phyloP scores from a whole-genome alignment of 2,888 invertebrate genomes.

The Encarsia formosa region DNA sequence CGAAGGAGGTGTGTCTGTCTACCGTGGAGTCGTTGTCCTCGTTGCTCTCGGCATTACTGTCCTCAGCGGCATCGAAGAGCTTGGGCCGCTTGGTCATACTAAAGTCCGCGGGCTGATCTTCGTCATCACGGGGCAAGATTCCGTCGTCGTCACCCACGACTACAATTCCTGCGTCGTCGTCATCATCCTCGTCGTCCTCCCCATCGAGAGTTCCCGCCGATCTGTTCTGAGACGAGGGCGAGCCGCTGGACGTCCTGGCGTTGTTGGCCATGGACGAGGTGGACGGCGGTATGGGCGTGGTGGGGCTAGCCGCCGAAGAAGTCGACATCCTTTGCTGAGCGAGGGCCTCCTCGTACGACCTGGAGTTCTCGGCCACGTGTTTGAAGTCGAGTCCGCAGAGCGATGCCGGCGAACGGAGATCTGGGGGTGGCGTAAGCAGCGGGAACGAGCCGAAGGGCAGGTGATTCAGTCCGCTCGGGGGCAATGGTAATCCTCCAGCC shows the following conservation, averaged over 20 bases:
- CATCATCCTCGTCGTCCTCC: slow-evolving; percentile 52
- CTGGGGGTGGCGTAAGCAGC: slow-evolving; percentile 67
- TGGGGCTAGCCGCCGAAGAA: neutral
- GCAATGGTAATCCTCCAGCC: slow-evolving; percentile 62
- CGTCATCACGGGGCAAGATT: slow-evolving; percentile 45
- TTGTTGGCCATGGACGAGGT: slow-evolving; percentile 21
- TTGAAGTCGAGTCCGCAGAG: slow-evolving; percentile 62
- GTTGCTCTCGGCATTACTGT: slow-evolving; percentile 58
- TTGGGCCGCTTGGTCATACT: slow-evolving; percentile 64
- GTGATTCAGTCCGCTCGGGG: slow-evolving; percentile 65
- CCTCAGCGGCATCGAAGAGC: slow-evolving; percentile 56
- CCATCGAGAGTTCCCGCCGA: slow-evolving; percentile 45
- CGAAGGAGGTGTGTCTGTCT: slow-evolving; percentile 39
- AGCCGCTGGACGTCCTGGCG: slow-evolving; percentile 49
- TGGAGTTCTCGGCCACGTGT: slow-evolving; percentile 53
- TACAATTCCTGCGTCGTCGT: slow-evolving; percentile 52
- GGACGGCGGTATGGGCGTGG: slow-evolving; percentile 2
- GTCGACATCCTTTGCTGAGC: slow-evolving; percentile 43
- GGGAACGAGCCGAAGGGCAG: slow-evolving; percentile 78
- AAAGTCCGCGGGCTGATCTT: slow-evolving; percentile 66
- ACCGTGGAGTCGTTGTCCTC: slow-evolving; percentile 42
- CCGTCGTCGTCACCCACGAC: slow-evolving; percentile 23
- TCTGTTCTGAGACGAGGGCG: slow-evolving; percentile 56
- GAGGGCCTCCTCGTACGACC: slow-evolving; percentile 53
- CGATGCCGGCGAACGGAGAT: slow-evolving; percentile 58